Evolutionary conservation across 2,797 vertebrate genomes (phyloP), one percentile per base, ranked within the genome.

Genomic region (Spheniscus humboldti): DNA sequence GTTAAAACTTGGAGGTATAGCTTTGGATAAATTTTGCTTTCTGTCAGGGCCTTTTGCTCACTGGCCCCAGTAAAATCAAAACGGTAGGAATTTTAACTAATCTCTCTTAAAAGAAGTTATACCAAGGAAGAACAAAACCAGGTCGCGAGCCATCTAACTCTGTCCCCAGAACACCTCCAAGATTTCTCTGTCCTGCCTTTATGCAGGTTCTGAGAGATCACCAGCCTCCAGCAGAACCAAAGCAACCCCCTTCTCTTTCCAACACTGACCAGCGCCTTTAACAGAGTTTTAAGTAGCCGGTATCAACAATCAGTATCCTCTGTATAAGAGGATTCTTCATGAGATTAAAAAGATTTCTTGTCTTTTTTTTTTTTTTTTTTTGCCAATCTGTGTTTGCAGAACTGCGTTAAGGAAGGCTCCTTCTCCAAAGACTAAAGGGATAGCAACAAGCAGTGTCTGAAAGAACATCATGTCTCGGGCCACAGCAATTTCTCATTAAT

Each of bases 291-390:
- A 39, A 23, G 33, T 1, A 67, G 10, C 13, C 39, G 13, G 4
- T 18, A 71, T 63, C 15, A 78, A 11, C 0, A 30, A 68, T 7
- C 30, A 28, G 13, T 7, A 37, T 13, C 41, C 50, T 76, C n/a
- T 47, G 14, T 11, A 7, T 19, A 57, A 76, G 19, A 72, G 7
- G 7, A 63, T 43, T 66, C 16, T 37, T 64, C 7, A n/a, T 6
- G 17, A 11, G 20, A 81, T 75, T 66, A 9, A 30, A 68, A 30
- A 39, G 19, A 43, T 8, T 41, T 20, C 7, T 13, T n/a, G 7
- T 37, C n/a, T 18, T 13, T 1, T 5, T n/a, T 10, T 11, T 31
- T 9, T 11, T 20, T 19, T 33, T 20, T 1, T 2, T 19, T 6
- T 6, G 8, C 27, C 23, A 35, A 2, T 19, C 16, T 43, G 13